These are phyloP conservation scores for Drosophila borborema DNA, from an alignment of 2,888 invertebrate genomes.

Conservation along the genomic window DNA sequence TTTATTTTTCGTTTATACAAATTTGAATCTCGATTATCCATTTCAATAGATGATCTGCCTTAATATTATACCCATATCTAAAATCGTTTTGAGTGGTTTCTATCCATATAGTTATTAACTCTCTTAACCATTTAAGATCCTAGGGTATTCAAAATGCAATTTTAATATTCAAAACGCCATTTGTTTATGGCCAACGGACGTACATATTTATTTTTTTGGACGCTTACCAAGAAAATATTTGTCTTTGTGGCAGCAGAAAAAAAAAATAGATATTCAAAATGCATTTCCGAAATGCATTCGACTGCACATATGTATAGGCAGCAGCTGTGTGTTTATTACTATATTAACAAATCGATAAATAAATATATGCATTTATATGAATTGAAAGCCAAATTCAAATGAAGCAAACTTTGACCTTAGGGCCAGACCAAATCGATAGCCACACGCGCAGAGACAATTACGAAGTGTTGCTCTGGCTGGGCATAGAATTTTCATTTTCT, in stretches of 20 bases:
- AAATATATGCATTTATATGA: not conserved
- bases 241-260: slow-evolving; percentile 11
- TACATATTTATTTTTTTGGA: slow-evolving; percentile 69
- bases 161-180: slow-evolving; percentile 50
- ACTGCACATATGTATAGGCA: not conserved
- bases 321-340: slow-evolving; percentile 16
- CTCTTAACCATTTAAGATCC: not conserved
- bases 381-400: slow-evolving; percentile 3
- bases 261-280: slow-evolving; percentile 20
- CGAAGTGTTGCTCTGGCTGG: slow-evolving; percentile 1
- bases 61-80: not conserved
- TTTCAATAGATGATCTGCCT: not conserved
- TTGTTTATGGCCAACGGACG: slow-evolving; percentile 48
- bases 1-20: not conserved
- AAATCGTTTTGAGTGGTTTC: no score
- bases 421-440: slow-evolving; percentile 44
- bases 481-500: slow-evolving; percentile 9
- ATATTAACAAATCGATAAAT: slow-evolving; percentile 29
- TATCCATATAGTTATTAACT: not conserved
- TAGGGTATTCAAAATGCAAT: slow-evolving; percentile 14
- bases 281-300: slow-evolving; percentile 16
- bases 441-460: slow-evolving; percentile 29
- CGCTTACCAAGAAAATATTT: slow-evolving; percentile 57
- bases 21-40: no score
- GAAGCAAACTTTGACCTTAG: slow-evolving; percentile 26